Evolutionary conservation across 2,113 vertebrate species (phyloP).

Genomic region (Etheostoma spectabile): DNA sequence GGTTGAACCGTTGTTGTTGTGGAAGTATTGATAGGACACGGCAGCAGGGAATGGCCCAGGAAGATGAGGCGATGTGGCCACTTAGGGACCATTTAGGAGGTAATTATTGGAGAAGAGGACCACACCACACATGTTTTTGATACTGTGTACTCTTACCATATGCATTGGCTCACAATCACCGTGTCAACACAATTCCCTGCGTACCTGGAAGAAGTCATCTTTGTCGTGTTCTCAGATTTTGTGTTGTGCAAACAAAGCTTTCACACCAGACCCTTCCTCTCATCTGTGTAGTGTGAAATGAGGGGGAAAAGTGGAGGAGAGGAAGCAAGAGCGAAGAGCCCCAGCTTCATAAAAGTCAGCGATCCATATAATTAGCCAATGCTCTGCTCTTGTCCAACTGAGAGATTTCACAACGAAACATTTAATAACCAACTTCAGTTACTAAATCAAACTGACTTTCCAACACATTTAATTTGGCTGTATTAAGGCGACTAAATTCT

Average conservation of each 20-base stretch:
- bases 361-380: conserved; percentile 61
- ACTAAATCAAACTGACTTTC: conserved; percentile 28
- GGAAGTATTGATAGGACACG: conserved; percentile 40
- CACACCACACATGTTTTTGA: conserved; percentile 62
- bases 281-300: conserved; percentile 26
- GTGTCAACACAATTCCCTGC: conserved; percentile 43
- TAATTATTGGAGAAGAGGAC: conserved; percentile 48
- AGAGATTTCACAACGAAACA: conserved; percentile 39
- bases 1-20: conserved; percentile 26
- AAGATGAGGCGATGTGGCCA: conserved; percentile 55
- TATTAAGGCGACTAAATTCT: background rate
- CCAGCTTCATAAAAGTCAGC: conserved; percentile 43
- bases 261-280: conserved; percentile 20
- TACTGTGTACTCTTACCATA: conserved; percentile 48
- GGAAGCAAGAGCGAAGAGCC: conserved; percentile 17
- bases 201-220: conserved; percentile 48
- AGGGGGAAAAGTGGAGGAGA: background rate
- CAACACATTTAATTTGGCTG: conserved; percentile 32
- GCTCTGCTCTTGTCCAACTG: conserved; percentile 42
- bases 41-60: conserved; percentile 10
- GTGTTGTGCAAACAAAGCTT: conserved; percentile 43
- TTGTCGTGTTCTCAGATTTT: conserved; percentile 39
- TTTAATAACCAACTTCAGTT: conserved; percentile 49
- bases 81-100: conserved; percentile 40
- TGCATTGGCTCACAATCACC: conserved; percentile 40